Evolutionary conservation across 2,888 invertebrate species (phyloP).

Genomic region (Nudaria mundana): DNA sequence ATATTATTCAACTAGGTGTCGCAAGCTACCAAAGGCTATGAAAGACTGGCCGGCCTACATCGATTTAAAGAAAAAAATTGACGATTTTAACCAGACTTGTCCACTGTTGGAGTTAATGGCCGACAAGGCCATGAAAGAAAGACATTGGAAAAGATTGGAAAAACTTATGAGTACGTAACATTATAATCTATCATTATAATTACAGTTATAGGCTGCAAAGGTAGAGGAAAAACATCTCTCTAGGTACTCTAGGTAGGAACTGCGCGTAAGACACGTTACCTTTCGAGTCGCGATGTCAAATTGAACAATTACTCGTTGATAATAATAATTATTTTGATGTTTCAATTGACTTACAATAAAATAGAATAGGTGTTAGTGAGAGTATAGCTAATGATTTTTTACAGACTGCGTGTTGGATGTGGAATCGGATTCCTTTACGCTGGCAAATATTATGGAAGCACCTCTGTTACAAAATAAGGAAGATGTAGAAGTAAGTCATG

Average conservation of each 20-base stretch:
- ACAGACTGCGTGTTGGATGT: slow-evolving; percentile 86
- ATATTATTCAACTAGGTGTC: too few relatives aligned
- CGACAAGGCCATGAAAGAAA: slow-evolving; percentile 90
- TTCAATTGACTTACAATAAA: too few relatives aligned
- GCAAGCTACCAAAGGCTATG: slow-evolving; percentile 91
- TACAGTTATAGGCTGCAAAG: too few relatives aligned
- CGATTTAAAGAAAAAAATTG: slow-evolving; percentile 93
- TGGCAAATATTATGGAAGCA: slow-evolving; percentile 92
- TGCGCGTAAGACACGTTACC: too few relatives aligned
- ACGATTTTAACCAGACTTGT: slow-evolving; percentile 94
- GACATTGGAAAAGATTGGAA: slow-evolving; percentile 87
- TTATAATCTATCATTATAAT: too few relatives aligned
- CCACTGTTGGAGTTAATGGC: slow-evolving; percentile 94
- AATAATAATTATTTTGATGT: too few relatives aligned
- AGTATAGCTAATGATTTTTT: too few relatives aligned
- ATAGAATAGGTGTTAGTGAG: too few relatives aligned
- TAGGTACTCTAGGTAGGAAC: too few relatives aligned
- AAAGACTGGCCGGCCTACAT: slow-evolving; percentile 94
- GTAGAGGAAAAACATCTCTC: too few relatives aligned
- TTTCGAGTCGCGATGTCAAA: too few relatives aligned
- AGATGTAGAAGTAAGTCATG: slow-evolving; percentile 86
- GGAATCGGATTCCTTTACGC: slow-evolving; percentile 88
- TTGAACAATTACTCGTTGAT: too few relatives aligned
- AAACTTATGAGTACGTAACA: slow-evolving; percentile 60
- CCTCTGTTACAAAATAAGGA: slow-evolving; percentile 91